phyloP scores from a whole-genome alignment of 2,113 vertebrate species.

The Coreoperca whiteheadi region DNA sequence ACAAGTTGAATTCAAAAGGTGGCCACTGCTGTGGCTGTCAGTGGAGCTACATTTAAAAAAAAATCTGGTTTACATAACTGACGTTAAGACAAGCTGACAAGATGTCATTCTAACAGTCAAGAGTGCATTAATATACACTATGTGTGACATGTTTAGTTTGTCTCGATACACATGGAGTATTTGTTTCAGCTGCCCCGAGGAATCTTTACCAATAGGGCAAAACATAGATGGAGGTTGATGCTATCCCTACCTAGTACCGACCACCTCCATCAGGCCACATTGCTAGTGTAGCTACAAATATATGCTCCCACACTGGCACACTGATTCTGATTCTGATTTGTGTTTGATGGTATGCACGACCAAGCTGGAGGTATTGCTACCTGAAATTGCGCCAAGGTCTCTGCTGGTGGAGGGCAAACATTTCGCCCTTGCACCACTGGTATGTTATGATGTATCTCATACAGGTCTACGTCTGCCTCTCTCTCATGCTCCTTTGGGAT shows the following conservation, averaged over 20 bases:
- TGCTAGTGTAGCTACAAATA: not conserved
- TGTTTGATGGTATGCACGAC: conserved; percentile 9
- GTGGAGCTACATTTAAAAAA: conserved; percentile 9
- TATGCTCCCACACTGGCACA: not conserved
- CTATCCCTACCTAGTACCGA: not conserved
- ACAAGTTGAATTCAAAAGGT: conserved; percentile 33
- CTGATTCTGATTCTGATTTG: too few relatives aligned
- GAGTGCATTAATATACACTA: conserved; percentile 1
- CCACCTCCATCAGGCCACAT: fast-evolving
- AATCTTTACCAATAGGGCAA: not conserved
- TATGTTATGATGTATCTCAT: conserved; percentile 2
- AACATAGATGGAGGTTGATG: conserved; percentile 18
- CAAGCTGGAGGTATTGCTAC: not conserved
- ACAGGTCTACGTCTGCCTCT: not conserved
- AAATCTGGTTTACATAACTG: not conserved
- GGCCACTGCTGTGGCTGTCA: not conserved
- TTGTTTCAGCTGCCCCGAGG: not conserved
- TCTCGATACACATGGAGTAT: not conserved
- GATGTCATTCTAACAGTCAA: not conserved
- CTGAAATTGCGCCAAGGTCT: not conserved
- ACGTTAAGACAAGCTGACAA: conserved; percentile 10
- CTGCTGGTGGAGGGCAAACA: not conserved
- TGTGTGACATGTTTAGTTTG: conserved; percentile 8
- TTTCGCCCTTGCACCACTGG: not conserved
- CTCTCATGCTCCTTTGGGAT: not conserved